Conservation (phyloP, 2,888 invertebrate species). For the Campopleginae sp. region DNA sequence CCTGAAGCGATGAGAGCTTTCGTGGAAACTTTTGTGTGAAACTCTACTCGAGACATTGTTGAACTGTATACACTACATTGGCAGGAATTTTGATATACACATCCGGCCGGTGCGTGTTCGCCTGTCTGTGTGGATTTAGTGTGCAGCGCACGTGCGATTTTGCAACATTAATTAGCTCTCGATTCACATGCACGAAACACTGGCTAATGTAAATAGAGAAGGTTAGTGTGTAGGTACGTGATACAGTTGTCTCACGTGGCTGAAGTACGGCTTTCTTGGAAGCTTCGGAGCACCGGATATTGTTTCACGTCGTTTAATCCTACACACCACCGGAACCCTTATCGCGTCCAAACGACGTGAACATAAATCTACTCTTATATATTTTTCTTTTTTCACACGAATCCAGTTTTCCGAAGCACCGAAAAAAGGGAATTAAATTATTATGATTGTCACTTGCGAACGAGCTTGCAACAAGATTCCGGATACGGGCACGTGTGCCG, state of each 20-base stretch:
- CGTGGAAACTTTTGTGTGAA: slow-evolving; percentile 22
- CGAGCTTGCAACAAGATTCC: no score
- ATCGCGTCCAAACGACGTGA: no score
- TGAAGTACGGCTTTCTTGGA: slow-evolving; percentile 26
- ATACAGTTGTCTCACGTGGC: slow-evolving; percentile 40
- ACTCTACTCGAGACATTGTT: slow-evolving; percentile 26
- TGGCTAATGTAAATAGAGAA: slow-evolving; percentile 28
- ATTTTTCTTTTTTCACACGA: neutral
- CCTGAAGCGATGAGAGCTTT: slow-evolving; percentile 29
- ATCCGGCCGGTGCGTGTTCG: neutral
- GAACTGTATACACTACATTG: slow-evolving; percentile 21
- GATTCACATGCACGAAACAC: slow-evolving; percentile 34
- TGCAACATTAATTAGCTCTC: slow-evolving; percentile 55
- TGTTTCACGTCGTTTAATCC: slow-evolving; percentile 36
- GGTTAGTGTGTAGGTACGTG: slow-evolving; percentile 5
- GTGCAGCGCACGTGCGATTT: slow-evolving; percentile 32
- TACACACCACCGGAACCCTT: neutral
- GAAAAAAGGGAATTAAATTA: neutral
- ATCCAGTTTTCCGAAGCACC: neutral
- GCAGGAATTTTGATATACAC: neutral
- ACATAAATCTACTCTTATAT: neutral
- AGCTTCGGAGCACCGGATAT: slow-evolving; percentile 12
- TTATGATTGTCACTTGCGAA: neutral
- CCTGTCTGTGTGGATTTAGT: neutral
- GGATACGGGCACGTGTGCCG: no score